These are phyloP conservation scores for Paradisaea rubra DNA, from an alignment of 2,113 vertebrate species.

Conservation along the genomic window DNA sequence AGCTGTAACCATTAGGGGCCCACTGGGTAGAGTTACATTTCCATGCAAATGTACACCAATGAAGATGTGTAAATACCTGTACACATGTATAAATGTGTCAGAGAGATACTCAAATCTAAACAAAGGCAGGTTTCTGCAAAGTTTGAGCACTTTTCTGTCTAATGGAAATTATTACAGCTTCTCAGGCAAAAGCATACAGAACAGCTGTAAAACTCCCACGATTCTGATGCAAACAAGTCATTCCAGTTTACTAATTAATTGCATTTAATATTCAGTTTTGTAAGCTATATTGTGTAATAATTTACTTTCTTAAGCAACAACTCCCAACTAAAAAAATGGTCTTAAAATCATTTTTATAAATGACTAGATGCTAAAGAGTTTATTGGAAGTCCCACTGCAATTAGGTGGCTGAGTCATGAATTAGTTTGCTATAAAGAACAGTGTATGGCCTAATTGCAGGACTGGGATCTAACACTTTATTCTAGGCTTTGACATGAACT, in stretches of 20 bases:
- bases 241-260: neutral
- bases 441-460: constrained; percentile 6
- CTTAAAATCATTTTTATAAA: constrained; percentile 1
- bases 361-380: neutral
- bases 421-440: constrained; percentile 21
- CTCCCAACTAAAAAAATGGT: neutral
- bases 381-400: constrained; percentile 33
- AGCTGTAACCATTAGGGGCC: neutral
- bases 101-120: neutral
- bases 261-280: constrained; percentile 24
- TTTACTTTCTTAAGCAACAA: constrained; percentile 30
- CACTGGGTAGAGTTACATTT: neutral
- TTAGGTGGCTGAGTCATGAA: constrained; percentile 39
- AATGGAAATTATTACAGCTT: neutral
- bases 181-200: neutral
- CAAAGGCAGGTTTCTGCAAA: neutral
- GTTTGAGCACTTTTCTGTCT: neutral
- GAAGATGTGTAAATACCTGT: neutral
- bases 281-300: constrained; percentile 9
- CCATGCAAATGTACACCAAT: neutral
- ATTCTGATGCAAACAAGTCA: neutral
- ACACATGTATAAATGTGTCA: neutral
- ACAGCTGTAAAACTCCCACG: neutral
- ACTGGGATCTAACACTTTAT: constrained; percentile 17
- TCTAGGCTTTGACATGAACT: neutral